Evolutionary conservation across 2,888 invertebrate genomes (phyloP), one percentile per base, ranked within the genome.

Genomic region (Tenodera sinensis): DNA sequence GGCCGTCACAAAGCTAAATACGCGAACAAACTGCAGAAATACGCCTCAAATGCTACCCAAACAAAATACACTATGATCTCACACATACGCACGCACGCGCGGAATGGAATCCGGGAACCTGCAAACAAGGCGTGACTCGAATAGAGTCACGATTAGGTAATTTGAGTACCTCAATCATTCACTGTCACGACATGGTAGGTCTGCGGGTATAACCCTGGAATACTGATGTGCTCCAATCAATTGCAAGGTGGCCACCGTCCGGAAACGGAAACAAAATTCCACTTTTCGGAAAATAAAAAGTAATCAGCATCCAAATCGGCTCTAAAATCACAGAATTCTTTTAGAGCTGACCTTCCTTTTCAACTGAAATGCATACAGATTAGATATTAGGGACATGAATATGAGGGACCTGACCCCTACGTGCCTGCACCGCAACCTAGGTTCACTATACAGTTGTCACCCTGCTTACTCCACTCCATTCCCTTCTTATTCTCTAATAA

Each of bases 141-240:
- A 87, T 87, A 34, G 25, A 84, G 42, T 81, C 82, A 87, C 30
- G 86, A 86, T 27, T 14, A 82, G 34, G 42, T 82, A 82, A 87
- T 86, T 28, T n/a, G 30, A 71, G 27, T 14, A 28, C 54, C 30
- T 81, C 86, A 6, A 54, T 86, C 81, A 85, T 25, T 81, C 14
- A 25, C 28, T 81, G 87, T 83, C 87, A 83, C 82, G 81, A 42
- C 54, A 54, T 15, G 54, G 81, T 30, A 34, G 42, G 83, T 83
- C 34, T 14, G n/a, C 34, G 25, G 30, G 25, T 28, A 81, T 30
- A 30, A 0, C 54, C 30, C 30, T 81, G 30, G 83, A 87, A 87
- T 87, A 87, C 30, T 83, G 87, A 87, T 87, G 87, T 34, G 30
- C 20, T n/a, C 54, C 86, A 86, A 81, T 86, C 86, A 86, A 86